Evolutionary conservation across 2,888 invertebrate genomes (phyloP), one percentile per base, ranked within the genome.

Genomic region (Hirtodrosophila histrioides): DNA sequence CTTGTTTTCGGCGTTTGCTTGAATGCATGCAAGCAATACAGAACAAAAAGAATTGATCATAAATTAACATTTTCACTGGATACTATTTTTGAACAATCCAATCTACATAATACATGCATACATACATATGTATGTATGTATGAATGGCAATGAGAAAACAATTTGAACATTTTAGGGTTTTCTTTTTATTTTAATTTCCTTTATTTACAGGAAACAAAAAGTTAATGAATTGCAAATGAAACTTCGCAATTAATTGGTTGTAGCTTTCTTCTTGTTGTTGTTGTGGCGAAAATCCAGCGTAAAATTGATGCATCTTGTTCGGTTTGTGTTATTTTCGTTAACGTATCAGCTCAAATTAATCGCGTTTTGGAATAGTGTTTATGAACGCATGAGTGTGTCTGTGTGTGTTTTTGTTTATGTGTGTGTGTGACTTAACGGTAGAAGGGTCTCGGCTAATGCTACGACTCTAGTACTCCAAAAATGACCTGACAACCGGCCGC

Each of bases 131-230:
- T 24, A 11, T 36, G 8, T 5, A 11, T 8, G 27, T 11, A n/a
- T 37, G 46, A 29, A 46, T 39, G 9, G 23, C 23, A 17, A 11
- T 31, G 11, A 36, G 9, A 1, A 27, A 43, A 11, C 6, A 12
- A 12, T 7, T n/a, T n/a, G 0, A 17, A 10, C n/a, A 49, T 35
- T 62, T 60, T n/a, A 33, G 27, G 6, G 17, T 17, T 17, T 43
- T 56, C 35, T 70, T 69, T 83, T 84, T 83, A 82, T 85, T 83
- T 84, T 78, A 87, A 85, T 83, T 83, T 78, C 86, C 86, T 85
- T 82, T 85, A 85, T 87, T 80, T 80, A 86, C 87, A 85, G 86
- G 88, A 88, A 87, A 85, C 74, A 85, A 79, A 88, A 71, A 75
- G 71, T 66, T 76, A 71, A 76, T 75, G 67, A 77, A 66, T 68